Evolutionary conservation across 37 sponge, comb jelly and placozoan species (phyloP), one percentile per base, ranked within the genome.

Genomic region (Dysidea cf. avara): DNA sequence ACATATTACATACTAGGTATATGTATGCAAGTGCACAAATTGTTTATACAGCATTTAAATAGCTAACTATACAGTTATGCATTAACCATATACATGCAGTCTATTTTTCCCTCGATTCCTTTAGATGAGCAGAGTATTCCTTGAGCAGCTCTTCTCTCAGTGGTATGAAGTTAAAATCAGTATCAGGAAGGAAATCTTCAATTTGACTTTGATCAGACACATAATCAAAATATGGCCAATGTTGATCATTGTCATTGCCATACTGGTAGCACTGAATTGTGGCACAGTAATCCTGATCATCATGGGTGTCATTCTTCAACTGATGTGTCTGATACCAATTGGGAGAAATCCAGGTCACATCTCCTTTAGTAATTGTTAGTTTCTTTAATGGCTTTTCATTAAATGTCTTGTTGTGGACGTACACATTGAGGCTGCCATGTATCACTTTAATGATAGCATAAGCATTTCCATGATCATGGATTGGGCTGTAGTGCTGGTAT

Each of bases 191-290:
- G 58, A 85, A 85, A 39, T 77, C 73, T 1, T 53, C 74, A 46
- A 71, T 73, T 1, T 18, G 24, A n/a, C n/a, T n/a, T 72, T 66
- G 35, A 85, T 78, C 37, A 57, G 73, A 0, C 80, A 80, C 85
- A n/a, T n/a, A n/a, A n/a, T n/a, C n/a, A n/a, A n/a, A n/a, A n/a
- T n/a, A n/a, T n/a, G n/a, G n/a, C n/a, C 85, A 85, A 24, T 72
- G 64, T n/a, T 14, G 3, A 18, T 21, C 2, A 59, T 85, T 80
- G 14, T 71, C 34, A 16, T 0, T 40, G 0, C 85, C 79, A 55
- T 72, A 85, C 56, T 71, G 56, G 40, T 85, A 85, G 79, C 85
- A 85, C 66, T 85, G 85, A 2, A 85, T 54, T 26, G 85, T 85
- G 56, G 73, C 79, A 39, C 85, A 85, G 67, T 61, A n/a, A n/a